Conservation (phyloP, 2,797 vertebrate species). For the Acanthurus leucopareius region DNA sequence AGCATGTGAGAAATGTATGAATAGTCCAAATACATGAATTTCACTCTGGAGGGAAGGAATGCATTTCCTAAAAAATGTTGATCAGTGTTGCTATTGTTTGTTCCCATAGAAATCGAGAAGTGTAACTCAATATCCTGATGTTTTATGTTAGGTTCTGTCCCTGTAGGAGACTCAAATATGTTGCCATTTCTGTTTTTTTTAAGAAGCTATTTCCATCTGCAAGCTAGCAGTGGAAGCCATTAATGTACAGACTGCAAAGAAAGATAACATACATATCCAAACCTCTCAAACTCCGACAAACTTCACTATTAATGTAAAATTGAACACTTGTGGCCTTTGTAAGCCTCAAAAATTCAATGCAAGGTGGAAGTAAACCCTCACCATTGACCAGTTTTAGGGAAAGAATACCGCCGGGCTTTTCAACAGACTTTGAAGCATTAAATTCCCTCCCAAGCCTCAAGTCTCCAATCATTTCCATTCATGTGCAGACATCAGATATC, state of each 20-base stretch:
- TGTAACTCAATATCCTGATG: neutral
- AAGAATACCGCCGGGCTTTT: constrained; percentile 38
- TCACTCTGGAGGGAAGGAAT: neutral
- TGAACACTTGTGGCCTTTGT: constrained; percentile 3
- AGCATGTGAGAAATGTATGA: neutral
- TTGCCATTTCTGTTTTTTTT: neutral
- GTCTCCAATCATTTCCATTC: constrained; percentile 74
- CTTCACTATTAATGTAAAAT: constrained; percentile 26
- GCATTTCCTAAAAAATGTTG: neutral
- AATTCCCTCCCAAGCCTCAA: constrained; percentile 54
- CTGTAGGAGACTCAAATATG: neutral
- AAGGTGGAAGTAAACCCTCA: constrained; percentile 10
- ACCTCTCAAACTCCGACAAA: constrained; percentile 21
- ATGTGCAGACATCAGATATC: constrained; percentile 74
- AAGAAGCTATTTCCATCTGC: neutral
- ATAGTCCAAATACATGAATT: neutral
- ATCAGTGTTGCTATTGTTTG: neutral
- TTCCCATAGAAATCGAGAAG: neutral
- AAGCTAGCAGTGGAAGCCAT: neutral
- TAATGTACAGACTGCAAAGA: constrained; percentile 11
- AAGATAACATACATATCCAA: constrained; percentile 14
- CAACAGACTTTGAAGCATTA: constrained; percentile 50
- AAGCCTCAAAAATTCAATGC: constrained; percentile 10
- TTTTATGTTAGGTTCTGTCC: neutral
- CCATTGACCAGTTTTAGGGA: constrained; percentile 31